phyloP scores from a whole-genome alignment of 2,113 vertebrate species.

The Poecilia latipinna region DNA sequence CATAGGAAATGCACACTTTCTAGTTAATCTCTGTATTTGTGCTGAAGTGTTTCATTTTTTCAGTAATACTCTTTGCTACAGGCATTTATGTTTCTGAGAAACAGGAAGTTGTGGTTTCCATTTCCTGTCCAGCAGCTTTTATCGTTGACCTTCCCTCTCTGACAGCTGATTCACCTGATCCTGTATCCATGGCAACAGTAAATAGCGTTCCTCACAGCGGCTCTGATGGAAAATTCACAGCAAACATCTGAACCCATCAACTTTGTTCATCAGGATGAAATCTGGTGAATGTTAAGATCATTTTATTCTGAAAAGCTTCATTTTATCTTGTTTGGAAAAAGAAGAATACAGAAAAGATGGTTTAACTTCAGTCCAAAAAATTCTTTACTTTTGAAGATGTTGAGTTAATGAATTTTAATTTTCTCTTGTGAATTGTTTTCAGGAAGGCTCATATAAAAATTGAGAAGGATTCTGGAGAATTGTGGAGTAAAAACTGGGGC shows the following conservation, averaged over 20 bases:
- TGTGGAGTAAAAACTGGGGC: constrained; percentile 72
- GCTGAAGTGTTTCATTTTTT: no score
- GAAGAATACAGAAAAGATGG: no score
- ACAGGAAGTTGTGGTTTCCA: no score
- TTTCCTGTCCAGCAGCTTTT: no score
- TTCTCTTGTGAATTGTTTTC: constrained; percentile 7
- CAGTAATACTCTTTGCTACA: no score
- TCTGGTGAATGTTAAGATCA: constrained; percentile 63
- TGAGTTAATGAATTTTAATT: constrained; percentile 3
- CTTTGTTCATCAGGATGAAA: constrained; percentile 73
- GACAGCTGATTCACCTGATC: constrained; percentile 14
- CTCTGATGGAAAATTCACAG: constrained; percentile 54
- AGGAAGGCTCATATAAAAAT: constrained; percentile 70
- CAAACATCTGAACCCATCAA: constrained; percentile 46
- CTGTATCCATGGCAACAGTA: constrained; percentile 59
- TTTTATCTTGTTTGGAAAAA: background rate
- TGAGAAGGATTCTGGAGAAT: constrained; percentile 56
- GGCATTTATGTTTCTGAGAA: no score
- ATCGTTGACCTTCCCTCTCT: background rate
- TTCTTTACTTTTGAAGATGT: background rate
- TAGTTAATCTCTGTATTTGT: no score
- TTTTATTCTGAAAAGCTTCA: background rate
- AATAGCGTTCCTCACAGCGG: constrained; percentile 59
- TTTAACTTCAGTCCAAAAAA: no score
- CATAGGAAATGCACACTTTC: no score